Evolutionary conservation across 2,797 vertebrate genomes (phyloP).

Genomic region (Rhinatrema bivittatum): DNA sequence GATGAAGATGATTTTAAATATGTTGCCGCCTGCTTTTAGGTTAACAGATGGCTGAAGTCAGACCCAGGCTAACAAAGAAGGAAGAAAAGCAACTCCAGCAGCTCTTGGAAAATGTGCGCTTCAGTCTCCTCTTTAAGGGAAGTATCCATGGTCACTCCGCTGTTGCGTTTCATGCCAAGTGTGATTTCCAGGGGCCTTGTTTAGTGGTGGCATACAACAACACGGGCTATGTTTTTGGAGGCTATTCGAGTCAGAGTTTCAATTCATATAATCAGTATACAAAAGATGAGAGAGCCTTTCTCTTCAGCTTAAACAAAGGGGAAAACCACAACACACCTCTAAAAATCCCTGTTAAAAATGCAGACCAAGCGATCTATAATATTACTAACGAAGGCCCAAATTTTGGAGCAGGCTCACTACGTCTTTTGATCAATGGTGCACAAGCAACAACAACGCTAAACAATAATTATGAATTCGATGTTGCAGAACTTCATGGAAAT

Average conservation of each 20-base stretch:
- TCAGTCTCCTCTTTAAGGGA: conserved; percentile 3
- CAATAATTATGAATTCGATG: not conserved
- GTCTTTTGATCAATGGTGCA: not conserved
- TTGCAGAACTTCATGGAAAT: not conserved
- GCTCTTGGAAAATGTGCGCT: not conserved
- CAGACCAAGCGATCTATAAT: not conserved
- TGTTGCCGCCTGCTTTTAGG: not conserved
- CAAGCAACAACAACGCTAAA: not conserved
- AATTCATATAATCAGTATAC: not conserved
- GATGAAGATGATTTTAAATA: too few relatives aligned
- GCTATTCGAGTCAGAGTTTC: conserved; percentile 14
- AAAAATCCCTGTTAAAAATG: conserved; percentile 10
- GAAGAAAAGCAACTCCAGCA: conserved; percentile 2
- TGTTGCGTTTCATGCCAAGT: conserved; percentile 1
- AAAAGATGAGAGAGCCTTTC: conserved; percentile 15
- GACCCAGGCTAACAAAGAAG: not conserved
- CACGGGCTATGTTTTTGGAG: conserved; percentile 15
- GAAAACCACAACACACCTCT: not conserved
- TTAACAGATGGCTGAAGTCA: not conserved
- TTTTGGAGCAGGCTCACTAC: conserved; percentile 10
- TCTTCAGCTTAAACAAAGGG: conserved; percentile 12
- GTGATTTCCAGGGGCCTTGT: conserved; percentile 7
- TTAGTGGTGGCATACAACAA: conserved; percentile 5
- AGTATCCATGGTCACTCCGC: not conserved
- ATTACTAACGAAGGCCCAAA: not conserved